phyloP scores from a whole-genome alignment of 92 coral and sea anemone species.

The Palythoa grandis region DNA sequence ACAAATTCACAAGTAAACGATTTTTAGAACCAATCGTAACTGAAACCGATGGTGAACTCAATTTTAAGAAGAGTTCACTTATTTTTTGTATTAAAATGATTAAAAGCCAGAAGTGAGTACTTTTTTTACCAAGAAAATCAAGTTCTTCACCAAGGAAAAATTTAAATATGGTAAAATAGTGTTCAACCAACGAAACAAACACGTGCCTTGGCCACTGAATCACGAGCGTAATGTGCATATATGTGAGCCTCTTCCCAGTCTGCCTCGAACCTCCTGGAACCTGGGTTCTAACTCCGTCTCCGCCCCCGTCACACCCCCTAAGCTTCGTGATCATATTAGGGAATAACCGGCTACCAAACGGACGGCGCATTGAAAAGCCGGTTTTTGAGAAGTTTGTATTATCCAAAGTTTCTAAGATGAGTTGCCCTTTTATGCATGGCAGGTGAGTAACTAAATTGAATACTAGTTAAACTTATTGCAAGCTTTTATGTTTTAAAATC shows the following conservation, averaged over 20 bases:
- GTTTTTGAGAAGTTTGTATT: not conserved
- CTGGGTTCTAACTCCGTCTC: not conserved
- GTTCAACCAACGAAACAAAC: not conserved
- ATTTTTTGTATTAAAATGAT: too few relatives aligned
- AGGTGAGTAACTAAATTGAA: not conserved
- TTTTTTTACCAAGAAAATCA: not conserved
- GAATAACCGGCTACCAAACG: not conserved
- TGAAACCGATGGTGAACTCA: too few relatives aligned
- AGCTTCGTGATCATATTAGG: not conserved
- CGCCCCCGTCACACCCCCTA: constrained; percentile 16
- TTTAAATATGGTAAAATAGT: too few relatives aligned
- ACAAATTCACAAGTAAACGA: too few relatives aligned
- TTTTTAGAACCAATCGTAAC: too few relatives aligned
- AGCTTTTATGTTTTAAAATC: not conserved
- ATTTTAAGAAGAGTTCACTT: too few relatives aligned
- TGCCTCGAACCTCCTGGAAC: not conserved
- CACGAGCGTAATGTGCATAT: too few relatives aligned
- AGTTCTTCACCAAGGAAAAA: too few relatives aligned
- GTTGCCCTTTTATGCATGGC: constrained; percentile 18
- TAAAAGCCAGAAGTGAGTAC: not conserved
- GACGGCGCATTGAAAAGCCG: not conserved
- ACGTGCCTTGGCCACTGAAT: too few relatives aligned
- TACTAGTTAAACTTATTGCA: not conserved
- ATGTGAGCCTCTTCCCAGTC: not conserved
- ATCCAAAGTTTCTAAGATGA: not conserved